Percentiles rank a stretch among this genome's conserved stretches.
phyloP scores from a whole-genome alignment of 1,140 invertebrate species.

The Oedothorax gibbosus region DNA sequence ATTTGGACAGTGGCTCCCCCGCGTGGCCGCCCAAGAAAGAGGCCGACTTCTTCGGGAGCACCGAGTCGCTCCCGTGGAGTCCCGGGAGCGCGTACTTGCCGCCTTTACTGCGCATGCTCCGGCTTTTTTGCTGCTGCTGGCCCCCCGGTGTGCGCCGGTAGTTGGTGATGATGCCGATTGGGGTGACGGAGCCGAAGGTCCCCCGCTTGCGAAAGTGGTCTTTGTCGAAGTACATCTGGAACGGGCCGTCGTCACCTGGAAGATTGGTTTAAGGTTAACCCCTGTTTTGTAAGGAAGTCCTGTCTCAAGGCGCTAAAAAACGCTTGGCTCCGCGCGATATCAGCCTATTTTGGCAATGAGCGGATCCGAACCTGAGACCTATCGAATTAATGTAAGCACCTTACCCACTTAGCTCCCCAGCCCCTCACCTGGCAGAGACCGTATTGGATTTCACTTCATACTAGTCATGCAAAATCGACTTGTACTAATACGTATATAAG shows the following conservation, averaged over 20 bases:
- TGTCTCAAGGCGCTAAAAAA: no score
- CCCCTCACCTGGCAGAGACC: no score
- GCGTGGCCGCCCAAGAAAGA: constrained; percentile 30
- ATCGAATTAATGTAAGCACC: no score
- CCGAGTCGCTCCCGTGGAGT: constrained; percentile 38
- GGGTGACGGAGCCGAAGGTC: constrained; percentile 57
- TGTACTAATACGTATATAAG: no score
- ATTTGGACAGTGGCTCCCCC: constrained; percentile 58
- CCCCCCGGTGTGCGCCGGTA: constrained; percentile 50
- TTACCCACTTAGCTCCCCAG: no score
- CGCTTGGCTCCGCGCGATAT: no score
- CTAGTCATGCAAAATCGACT: no score
- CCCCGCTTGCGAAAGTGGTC: constrained; percentile 49
- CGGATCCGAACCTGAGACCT: no score
- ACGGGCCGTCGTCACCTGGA: constrained; percentile 53
- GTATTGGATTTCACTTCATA: no score
- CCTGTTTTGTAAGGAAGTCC: no score
- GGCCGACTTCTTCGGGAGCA: constrained; percentile 4
- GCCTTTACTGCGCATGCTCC: background rate
- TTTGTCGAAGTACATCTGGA: constrained; percentile 57
- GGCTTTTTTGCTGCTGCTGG: background rate
- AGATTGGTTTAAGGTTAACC: no score
- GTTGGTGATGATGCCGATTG: constrained; percentile 60
- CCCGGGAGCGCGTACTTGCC: constrained; percentile 46
- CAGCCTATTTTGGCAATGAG: no score